A percentile compares a stretch with the other conserved stretches of the same genome.
Evolutionary conservation across 2,797 vertebrate species (phyloP).

Genomic region (Loriculus beryllinus): DNA sequence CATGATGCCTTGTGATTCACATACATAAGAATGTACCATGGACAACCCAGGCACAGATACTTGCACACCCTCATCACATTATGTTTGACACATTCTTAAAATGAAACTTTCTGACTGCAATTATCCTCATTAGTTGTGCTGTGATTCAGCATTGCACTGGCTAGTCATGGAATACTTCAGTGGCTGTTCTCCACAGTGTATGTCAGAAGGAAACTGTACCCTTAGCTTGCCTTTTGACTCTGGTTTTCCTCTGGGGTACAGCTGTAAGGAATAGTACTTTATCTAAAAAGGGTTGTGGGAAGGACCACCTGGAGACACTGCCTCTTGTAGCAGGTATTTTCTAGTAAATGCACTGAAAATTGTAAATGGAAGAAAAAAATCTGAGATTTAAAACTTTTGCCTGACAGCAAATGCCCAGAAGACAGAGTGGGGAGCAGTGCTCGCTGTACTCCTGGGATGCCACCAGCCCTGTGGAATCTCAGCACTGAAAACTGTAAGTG

Average conservation of each 20-base stretch:
- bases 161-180: not conserved
- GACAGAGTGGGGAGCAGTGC: not conserved
- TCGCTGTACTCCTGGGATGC: not conserved
- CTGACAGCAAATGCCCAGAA: not conserved
- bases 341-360: not conserved
- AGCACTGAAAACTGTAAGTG: not conserved
- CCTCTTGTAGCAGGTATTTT: not conserved
- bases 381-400: not conserved
- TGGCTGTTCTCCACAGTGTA: not conserved
- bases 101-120: constrained; percentile 37
- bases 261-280: not conserved
- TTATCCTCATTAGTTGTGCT: not conserved
- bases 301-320: not conserved
- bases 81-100: constrained; percentile 43
- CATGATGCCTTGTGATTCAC: not conserved
- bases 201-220: not conserved
- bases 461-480: not conserved
- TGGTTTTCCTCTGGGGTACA: not conserved
- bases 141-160: constrained; percentile 27
- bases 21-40: not conserved
- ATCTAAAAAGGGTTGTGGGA: not conserved
- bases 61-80: constrained; percentile 40
- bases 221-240: not conserved
- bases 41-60: not conserved
- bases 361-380: not conserved